phyloP scores from a whole-genome alignment of 2,797 vertebrate genomes.

The Simalia tracyae region DNA sequence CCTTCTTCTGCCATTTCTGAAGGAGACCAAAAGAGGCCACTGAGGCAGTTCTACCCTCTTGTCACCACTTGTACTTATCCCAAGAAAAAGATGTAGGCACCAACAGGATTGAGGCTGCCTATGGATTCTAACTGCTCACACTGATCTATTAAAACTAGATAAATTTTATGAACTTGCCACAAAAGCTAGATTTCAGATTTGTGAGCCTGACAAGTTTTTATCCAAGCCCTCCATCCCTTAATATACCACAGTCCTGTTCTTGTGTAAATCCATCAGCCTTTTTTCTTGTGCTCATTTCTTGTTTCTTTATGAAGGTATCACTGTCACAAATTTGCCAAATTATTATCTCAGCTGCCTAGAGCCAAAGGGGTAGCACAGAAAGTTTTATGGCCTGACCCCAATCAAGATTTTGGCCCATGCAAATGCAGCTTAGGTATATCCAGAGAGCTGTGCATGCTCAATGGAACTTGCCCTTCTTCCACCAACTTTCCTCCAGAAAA shows the following conservation, averaged over 20 bases:
- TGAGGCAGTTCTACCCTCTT: background rate
- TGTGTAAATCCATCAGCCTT: background rate
- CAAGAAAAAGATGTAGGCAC: background rate
- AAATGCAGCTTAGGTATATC: background rate
- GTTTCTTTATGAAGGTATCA: constrained; percentile 1
- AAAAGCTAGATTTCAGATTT: background rate
- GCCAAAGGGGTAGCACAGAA: background rate
- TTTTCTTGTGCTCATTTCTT: background rate
- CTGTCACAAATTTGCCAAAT: background rate
- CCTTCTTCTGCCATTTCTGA: background rate
- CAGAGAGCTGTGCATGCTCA: background rate
- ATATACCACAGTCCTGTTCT: background rate
- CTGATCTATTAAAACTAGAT: background rate
- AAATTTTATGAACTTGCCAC: background rate
- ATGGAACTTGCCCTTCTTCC: background rate
- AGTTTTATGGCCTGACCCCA: constrained; percentile 17
- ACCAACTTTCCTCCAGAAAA: background rate
- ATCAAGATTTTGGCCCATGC: background rate
- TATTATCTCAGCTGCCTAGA: background rate
- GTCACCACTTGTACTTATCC: background rate
- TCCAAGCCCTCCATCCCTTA: background rate
- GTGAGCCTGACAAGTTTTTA: background rate
- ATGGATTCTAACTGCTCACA: background rate
- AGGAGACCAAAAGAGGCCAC: background rate
- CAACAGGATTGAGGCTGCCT: background rate